Evolutionary conservation across 1,140 invertebrate species (phyloP).

Genomic region (Trissolcus basalis): DNA sequence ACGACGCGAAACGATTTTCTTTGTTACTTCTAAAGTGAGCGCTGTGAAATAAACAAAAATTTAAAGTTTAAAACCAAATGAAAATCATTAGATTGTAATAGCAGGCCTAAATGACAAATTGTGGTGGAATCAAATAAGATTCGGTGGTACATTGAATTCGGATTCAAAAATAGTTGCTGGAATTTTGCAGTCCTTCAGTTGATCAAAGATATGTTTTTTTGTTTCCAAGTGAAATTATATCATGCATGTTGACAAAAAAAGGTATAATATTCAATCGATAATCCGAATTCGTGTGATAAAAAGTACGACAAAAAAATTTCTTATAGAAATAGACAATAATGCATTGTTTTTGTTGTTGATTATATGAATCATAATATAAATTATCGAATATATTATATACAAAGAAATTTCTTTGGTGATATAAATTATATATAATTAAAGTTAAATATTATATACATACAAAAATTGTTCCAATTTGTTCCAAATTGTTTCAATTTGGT

Average conservation of each 20-base stretch:
- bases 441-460: no score
- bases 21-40: no score
- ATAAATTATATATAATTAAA: no score
- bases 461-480: no score
- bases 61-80: no score
- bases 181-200: neutral
- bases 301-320: constrained; percentile 19
- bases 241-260: neutral
- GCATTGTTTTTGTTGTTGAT: constrained; percentile 32
- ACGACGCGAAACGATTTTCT: no score
- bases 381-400: constrained; percentile 13
- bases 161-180: constrained; percentile 18
- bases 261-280: constrained; percentile 13
- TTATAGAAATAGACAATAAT: constrained; percentile 54
- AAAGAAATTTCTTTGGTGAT: neutral
- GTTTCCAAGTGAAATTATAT: no score
- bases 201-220: no score
- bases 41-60: no score
- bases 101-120: constrained; percentile 26
- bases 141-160: constrained; percentile 23
- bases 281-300: constrained; percentile 46
- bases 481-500: no score
- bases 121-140: constrained; percentile 1
- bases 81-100: neutral
- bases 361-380: constrained; percentile 19